Evolutionary conservation across 2,888 invertebrate species (phyloP), one percentile per base, ranked within the genome.

Genomic region (Pterobdella sp.): DNA sequence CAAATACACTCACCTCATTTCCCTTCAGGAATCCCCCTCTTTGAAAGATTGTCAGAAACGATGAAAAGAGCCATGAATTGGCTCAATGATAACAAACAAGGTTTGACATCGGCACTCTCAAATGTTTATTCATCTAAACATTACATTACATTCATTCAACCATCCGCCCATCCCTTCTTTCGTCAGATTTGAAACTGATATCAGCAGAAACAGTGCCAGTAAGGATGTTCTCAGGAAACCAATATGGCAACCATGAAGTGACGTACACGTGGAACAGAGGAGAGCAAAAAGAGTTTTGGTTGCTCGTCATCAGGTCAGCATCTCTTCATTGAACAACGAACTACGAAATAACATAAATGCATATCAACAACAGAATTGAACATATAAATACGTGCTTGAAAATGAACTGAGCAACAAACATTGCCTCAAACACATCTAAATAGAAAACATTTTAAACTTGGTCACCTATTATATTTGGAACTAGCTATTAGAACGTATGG

Each of bases 251-350:
- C 72, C 77, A 77, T 71, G 78, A 78, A 69, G 76, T 76, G 35
- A 78, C 78, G 22, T 77, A 78, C 75, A 78, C 78, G 42, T 78
- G 78, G 78, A 78, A 78, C 75, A 68, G 78, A 26, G 78, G 76
- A 7, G 78, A 78, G 42, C 77, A 77, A 73, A 78, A 77, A 52
- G 78, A 78, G 36, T 73, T 76, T 68, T 78, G 78, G 78, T 74
- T 78, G 18, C 74, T 77, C 31, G 76, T 77, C 4, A 71, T 71
- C 35, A 7, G 42, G 42, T 42, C n/a, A n/a, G n/a, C n/a, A n/a
- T n/a, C n/a, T n/a, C n/a, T n/a, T n/a, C n/a, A n/a, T n/a, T n/a
- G n/a, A n/a, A n/a, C n/a, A n/a, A n/a, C n/a, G n/a, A n/a, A n/a
- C n/a, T n/a, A n/a, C n/a, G n/a, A n/a, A n/a, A n/a, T n/a, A n/a